Evolutionary conservation across 2,113 vertebrate genomes (phyloP), one percentile per base, ranked within the genome.

Genomic region (Melanocharis versteri): DNA sequence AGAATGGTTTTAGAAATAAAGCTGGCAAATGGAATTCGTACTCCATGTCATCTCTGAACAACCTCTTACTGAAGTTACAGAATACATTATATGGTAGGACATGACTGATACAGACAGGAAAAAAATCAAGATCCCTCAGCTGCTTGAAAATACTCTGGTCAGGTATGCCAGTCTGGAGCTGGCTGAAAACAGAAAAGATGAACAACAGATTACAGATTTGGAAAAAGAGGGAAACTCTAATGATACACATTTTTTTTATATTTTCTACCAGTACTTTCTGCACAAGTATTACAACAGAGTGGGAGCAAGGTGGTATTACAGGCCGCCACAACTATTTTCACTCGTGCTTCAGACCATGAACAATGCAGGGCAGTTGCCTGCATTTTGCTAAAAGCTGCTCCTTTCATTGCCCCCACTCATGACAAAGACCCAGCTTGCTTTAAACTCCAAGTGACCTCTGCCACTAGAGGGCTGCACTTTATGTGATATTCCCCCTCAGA

Each of bases 381-480:
- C 27, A 14, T 68, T 83, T 87, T 60, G 47, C 47, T 56, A 44
- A 84, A 78, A 84, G 31, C 54, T 56, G 22, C 39, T 78, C 54
- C 10, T 84, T 84, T 76, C 22, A 15, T 44, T 50, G 69, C 9
- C n/a, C 56, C 22, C 57, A 57, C 10, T 33, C 69, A 13, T 4
- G 40, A 84, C 62, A 94, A 91, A 86, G 79, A 11, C 35, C 14
- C 87, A 76, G 65, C 37, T 71, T 51, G 61, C 56, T n/a, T 87
- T 91, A 71, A 78, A 91, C 64, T 91, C 50, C 79, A 21, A 1
- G 1, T 53, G 89, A 95, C 83, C 91, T 91, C 48, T 81, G 71
- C 93, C 94, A 82, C 89, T 91, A 96, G 93, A 95, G 91, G 91
- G 95, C 89, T 94, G 69, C 31, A 40, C 86, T 50, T 87, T 35